Base-by-base conservation (phyloP, 2,797 vertebrate species). In the Myotis findleyi region DNA sequence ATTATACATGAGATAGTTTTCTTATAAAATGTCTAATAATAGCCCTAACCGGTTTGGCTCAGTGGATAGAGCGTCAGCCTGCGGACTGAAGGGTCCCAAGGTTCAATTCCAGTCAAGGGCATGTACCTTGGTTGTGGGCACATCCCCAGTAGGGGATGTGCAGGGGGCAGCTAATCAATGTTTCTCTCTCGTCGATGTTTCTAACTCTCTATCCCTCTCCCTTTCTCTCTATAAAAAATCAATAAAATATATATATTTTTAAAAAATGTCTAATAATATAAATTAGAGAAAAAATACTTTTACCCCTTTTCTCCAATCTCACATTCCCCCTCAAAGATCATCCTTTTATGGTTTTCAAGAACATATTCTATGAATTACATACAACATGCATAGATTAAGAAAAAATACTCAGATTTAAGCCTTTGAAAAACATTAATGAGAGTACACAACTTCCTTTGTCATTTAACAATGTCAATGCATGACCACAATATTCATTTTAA, bases 271-370 rank as follows among this genome's bases (percentile, higher is more conserved):
- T 38, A 38, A 47, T 73, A 83, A 47, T 73, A 83, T 66, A 75
- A 85, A 87, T 83, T n/a, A 91, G 71, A 49, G 30, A 41, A 89
- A 75, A 81, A 76, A 72, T 66, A 14, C 59, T 62, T 77, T 82
- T 36, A 7, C 21, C 6, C 16, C 47, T 36, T 27, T 82, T 83
- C 27, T 91, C 25, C 13, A 84, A 69, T 44, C 7, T 89, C 20
- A 80, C 2, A 66, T 86, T 95, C 12, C 55, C 88, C 68, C 18
- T 57, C 41, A 76, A 64, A 53, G 7, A 16, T 66, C 17, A 84
- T 49, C 18, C 68, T 30, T 20, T 82, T 30, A n/a, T 62, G 77
- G 91, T 94, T 66, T 92, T 92, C 23, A 82, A 73, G 44, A 81
- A 94, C 27, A 47, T 20, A 21, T 88, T 64, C 55, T 89, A 30